phyloP scores from a whole-genome alignment of 2,797 vertebrate species.

The Lagorchestes hirsutus region DNA sequence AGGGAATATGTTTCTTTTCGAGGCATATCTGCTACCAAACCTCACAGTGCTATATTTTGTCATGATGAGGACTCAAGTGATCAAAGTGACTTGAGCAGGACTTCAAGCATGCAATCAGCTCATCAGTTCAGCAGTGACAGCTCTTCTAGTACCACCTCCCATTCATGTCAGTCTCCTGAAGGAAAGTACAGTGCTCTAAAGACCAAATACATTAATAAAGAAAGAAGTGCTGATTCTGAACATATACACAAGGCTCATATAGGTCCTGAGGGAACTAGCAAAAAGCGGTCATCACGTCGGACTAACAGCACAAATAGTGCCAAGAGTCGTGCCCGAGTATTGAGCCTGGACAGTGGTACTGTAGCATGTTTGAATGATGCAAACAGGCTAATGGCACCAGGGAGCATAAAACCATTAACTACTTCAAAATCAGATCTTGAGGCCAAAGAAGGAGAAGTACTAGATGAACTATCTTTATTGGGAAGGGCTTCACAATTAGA shows the following conservation, averaged over 20 bases:
- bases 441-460: conserved; percentile 99
- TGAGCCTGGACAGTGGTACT: conserved; percentile 97
- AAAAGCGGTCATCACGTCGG: conserved; percentile 91
- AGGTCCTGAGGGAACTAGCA: conserved; percentile 88
- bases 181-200: conserved; percentile 90
- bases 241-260: conserved; percentile 83
- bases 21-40: conserved; percentile 91
- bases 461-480: conserved; percentile 96
- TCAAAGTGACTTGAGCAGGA: conserved; percentile 97
- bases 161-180: conserved; percentile 95
- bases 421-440: conserved; percentile 99
- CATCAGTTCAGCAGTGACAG: conserved; percentile 96
- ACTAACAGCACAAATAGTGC: conserved; percentile 93
- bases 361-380: conserved; percentile 95
- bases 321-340: conserved; percentile 95
- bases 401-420: conserved; percentile 93
- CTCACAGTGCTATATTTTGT: conserved; percentile 92
- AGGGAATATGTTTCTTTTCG: conserved; percentile 93
- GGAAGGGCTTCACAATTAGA: conserved; percentile 98
- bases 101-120: conserved; percentile 95
- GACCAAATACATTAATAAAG: conserved; percentile 87
- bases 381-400: conserved; percentile 92
- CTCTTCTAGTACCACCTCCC: conserved; percentile 95
- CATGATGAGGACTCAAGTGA: conserved; percentile 97
- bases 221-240: conserved; percentile 84